These are phyloP conservation scores for Arion vulgaris DNA, from an alignment of 1,140 invertebrate species.

Conservation along the genomic window DNA sequence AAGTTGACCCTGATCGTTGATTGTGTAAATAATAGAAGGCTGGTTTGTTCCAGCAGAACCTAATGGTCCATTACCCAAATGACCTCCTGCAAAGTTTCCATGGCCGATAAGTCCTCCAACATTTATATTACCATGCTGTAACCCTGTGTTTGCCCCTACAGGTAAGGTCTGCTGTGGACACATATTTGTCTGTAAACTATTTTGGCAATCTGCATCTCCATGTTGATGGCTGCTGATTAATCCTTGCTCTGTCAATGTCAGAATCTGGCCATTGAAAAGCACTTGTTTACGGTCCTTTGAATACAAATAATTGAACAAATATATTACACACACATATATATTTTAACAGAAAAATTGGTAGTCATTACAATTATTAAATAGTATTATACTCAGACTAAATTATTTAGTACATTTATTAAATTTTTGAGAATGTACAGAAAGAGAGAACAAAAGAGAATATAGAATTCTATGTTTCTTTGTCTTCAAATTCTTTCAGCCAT, in stretches of 20 bases:
- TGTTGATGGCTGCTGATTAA: slow-evolving; percentile 5
- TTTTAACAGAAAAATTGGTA: no score
- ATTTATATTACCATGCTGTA: slow-evolving; percentile 2
- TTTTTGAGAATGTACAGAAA: no score
- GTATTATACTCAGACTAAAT: no score
- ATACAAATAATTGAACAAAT: not conserved
- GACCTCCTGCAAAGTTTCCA: not conserved
- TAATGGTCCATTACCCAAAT: not conserved
- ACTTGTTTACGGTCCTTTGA: slow-evolving; percentile 31
- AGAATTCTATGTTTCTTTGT: no score
- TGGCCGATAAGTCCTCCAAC: slow-evolving; percentile 1
- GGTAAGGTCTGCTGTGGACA: not conserved
- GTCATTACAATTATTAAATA: no score
- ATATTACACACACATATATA: no score
- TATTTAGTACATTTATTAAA: no score
- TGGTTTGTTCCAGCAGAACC: not conserved
- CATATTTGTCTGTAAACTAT: slow-evolving; percentile 7
- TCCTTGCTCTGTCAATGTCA: slow-evolving; percentile 17
- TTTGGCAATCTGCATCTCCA: slow-evolving; percentile 12
- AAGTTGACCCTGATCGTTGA: slow-evolving; percentile 32
- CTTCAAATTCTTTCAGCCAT: no score
- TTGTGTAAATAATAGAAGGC: slow-evolving; percentile 30
- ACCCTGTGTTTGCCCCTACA: not conserved
- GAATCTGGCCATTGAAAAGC: slow-evolving; percentile 26
- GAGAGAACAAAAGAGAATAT: no score